phyloP scores from a whole-genome alignment of 2,797 vertebrate species.

The Triplophysa yarkandensis region DNA sequence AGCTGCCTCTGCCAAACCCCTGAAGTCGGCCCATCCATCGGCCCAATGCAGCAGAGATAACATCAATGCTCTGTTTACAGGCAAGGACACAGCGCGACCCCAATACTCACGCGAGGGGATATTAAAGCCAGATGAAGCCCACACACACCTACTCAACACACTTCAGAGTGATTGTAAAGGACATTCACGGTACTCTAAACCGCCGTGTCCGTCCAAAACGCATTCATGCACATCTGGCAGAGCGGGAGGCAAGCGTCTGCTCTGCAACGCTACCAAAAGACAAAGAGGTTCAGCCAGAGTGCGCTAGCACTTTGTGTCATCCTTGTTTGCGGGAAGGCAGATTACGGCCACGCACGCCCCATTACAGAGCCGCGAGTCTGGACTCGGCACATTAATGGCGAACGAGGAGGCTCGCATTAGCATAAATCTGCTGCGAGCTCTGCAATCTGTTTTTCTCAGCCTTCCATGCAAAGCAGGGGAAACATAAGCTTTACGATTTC shows the following conservation, averaged over 20 bases:
- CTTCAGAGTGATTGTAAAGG: conserved; percentile 46
- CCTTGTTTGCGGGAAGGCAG: conserved; percentile 27
- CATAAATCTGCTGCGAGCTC: conserved; percentile 52
- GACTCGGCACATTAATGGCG: conserved; percentile 42
- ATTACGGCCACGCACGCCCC: conserved; percentile 38
- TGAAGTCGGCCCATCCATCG: conserved; percentile 44
- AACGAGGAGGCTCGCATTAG: conserved; percentile 49
- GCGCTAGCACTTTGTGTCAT: conserved; percentile 34
- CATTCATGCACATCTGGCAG: conserved; percentile 50
- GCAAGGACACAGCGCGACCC: conserved; percentile 36
- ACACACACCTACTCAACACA: conserved; percentile 41
- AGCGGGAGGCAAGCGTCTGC: conserved; percentile 47
- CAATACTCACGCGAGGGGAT: conserved; percentile 50
- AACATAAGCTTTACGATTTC: conserved; percentile 60
- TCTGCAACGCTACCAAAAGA: conserved; percentile 47
- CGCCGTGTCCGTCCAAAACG: conserved; percentile 40
- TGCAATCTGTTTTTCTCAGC: conserved; percentile 50
- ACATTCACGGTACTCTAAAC: conserved; percentile 47
- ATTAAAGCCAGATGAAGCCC: conserved; percentile 51
- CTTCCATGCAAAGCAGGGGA: conserved; percentile 50
- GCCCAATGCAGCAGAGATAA: conserved; percentile 43
- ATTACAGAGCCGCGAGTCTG: conserved; percentile 32
- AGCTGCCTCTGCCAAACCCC: conserved; percentile 28
- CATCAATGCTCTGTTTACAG: conserved; percentile 49
- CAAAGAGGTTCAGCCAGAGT: conserved; percentile 60